Evolutionary conservation across 2,113 vertebrate genomes (phyloP), one percentile per base, ranked within the genome.

Genomic region (Taxidea taxus): DNA sequence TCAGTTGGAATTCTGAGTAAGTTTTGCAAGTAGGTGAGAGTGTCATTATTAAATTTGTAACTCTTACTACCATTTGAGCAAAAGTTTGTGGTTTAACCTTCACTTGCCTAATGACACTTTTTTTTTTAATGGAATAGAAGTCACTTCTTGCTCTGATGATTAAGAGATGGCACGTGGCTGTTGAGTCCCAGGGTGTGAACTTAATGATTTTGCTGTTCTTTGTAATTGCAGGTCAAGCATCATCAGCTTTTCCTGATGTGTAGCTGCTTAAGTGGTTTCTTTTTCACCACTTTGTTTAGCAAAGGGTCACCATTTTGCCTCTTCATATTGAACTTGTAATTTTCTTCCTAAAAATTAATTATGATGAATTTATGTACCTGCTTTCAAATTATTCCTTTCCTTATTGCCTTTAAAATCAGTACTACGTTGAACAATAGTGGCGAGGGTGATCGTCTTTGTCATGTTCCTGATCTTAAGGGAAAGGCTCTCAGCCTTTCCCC

Each of bases 1-100:
- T 77, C 60, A 42, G 75, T 83, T 94, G 13, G 58, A 66, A 62
- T 83, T 86, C 16, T 80, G 49, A 93, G 44, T 77, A 66, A 42
- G 75, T 83, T 94, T 92, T 91, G 4, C 84, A 87, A 90, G 47
- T 81, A 77, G 66, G 8, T 51, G 37, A 80, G 70, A 78, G 15
- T 87, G 75, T 74, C 87, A 83, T 94, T 84, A 75, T 75, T 64
- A 81, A 88, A 89, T 87, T 90, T 81, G 23, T 91, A 90, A 80
- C 44, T 54, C 80, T 87, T 62, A 39, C 83, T 56, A 56, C 39
- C 27, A 68, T 68, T 14, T 97, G 62, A 74, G 87, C 49, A 81
- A 80, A 5, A 15, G 42, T 12, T n/a, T 87, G 66, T 72, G 31
- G 37, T 92, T 88, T 21, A 44, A 95, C 4, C 10, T 82, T 23